Percentiles rank a stretch among this genome's conserved stretches.
phyloP scores from a whole-genome alignment of 92 coral and sea anemone species.

The Phenganax marumi region DNA sequence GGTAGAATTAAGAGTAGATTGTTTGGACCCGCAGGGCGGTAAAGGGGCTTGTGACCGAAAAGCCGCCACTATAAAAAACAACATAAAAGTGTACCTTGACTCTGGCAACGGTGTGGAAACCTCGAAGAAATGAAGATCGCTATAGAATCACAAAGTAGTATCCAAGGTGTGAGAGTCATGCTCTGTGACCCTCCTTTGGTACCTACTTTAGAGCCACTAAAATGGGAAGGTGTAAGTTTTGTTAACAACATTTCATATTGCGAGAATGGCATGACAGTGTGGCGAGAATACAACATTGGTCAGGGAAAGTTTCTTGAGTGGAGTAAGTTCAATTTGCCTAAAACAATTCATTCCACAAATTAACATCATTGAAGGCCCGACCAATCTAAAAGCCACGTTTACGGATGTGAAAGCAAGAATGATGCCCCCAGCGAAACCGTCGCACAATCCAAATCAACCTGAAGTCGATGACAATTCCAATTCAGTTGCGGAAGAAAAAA shows the following conservation, averaged over 20 bases:
- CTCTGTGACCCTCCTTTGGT: conserved; percentile 31
- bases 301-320: conserved; percentile 28
- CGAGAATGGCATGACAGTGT: conserved; percentile 41
- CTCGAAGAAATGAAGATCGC: conserved; percentile 25
- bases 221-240: conserved; percentile 56
- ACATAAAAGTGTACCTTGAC: conserved; percentile 9
- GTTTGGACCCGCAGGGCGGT: conserved; percentile 4
- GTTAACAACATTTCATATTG: conserved; percentile 36
- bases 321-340: conserved; percentile 7
- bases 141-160: conserved; percentile 30
- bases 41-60: conserved; percentile 32
- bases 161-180: conserved; percentile 20
- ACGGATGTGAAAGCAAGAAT: conserved; percentile 7
- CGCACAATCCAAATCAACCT: background rate
- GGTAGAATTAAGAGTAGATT: conserved; percentile 23
- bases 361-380: conserved; percentile 8
- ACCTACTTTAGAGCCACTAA: conserved; percentile 7
- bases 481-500: conserved; percentile 1
- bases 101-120: conserved; percentile 26
- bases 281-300: conserved; percentile 44
- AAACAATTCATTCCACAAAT: background rate
- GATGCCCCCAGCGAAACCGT: background rate
- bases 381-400: background rate
- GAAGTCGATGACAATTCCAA: background rate
- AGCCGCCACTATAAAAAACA: conserved; percentile 22